Evolutionary conservation across 1,140 invertebrate genomes (phyloP).

Genomic region (Laupala kohalensis): DNA sequence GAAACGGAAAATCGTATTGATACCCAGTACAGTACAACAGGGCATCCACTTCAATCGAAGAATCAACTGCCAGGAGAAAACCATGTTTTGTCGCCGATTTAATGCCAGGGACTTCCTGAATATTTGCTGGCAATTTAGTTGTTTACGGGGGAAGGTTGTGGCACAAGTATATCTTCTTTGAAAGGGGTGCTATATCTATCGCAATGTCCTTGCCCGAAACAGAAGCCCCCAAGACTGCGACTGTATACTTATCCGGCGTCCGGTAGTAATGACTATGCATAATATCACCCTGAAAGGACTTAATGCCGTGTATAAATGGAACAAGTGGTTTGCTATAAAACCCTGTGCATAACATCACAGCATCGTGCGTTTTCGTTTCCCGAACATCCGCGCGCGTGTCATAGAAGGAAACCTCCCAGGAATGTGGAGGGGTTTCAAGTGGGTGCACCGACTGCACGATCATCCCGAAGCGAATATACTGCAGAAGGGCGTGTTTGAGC

Average conservation of each 20-base stretch:
- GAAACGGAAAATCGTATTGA: background rate
- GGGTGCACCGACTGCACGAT: no score
- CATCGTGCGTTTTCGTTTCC: no score
- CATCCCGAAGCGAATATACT: no score
- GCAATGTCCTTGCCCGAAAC: constrained; percentile 24
- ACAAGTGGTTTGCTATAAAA: background rate
- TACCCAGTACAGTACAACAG: constrained; percentile 33
- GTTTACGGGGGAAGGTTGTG: constrained; percentile 20
- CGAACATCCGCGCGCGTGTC: no score
- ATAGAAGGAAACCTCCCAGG: no score
- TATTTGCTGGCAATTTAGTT: constrained; percentile 19
- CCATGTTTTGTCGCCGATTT: constrained; percentile 9
- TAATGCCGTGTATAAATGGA: constrained; percentile 10
- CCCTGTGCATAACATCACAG: background rate
- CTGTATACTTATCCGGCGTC: constrained; percentile 13
- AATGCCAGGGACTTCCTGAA: constrained; percentile 19
- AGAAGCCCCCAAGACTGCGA: constrained; percentile 39
- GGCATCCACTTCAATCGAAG: constrained; percentile 25
- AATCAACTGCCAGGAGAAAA: constrained; percentile 19
- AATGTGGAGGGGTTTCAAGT: no score
- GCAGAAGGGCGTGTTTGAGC: no score
- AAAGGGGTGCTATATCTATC: constrained; percentile 8
- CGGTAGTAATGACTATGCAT: background rate
- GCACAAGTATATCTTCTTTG: constrained; percentile 21
- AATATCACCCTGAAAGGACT: background rate